Base-by-base conservation (phyloP, 53 echinoderm and acorn worm genomes). In the Luidia sarsii region DNA sequence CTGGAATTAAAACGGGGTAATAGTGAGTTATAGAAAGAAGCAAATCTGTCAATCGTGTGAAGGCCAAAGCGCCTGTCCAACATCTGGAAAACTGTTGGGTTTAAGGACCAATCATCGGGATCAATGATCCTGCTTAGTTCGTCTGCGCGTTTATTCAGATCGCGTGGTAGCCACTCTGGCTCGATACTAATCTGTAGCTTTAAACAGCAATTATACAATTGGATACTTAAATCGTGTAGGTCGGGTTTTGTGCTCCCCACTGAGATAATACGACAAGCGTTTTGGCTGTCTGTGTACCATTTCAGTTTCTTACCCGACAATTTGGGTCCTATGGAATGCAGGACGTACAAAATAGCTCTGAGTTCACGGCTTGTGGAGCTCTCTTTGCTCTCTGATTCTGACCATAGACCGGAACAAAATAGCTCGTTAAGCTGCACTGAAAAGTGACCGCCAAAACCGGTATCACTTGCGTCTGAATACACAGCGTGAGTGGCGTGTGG, bases 91-190 rank as follows among this genome's bases (percentile, higher is more conserved):
- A 46, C 46, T 46, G 45, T 63, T 15, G 9, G 50, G 16, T 67
- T 81, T 1, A 81, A 13, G 3, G 82, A 81, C 82, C 82, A 81
- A 67, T 81, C 66, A 37, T 79, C 80, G 7, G 80, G 80, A 75
- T 75, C 77, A 13, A 75, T 34, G 5, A 75, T 56, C 16, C 77
- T 60, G 20, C 77, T 75, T 34, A 75, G 19, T 57, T 75, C 56
- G 34, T 75, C 77, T 30, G 80, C 80, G 2, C 80, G 39, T 27
- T 21, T 18, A 22, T 79, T 79, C 22, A 39, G 37, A 3, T 79
- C 80, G 16, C 82, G 82, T 1, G 67, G 82, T 7, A 81, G 66
- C 82, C 82, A 81, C 67, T 46, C 67, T 3, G 80, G 36, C 24
- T 79, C 80, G 22, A 79, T 79, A 27, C 23, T 23, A 11, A 64